Conservation (phyloP, 2,797 vertebrate genomes). For the Lates japonicus region DNA sequence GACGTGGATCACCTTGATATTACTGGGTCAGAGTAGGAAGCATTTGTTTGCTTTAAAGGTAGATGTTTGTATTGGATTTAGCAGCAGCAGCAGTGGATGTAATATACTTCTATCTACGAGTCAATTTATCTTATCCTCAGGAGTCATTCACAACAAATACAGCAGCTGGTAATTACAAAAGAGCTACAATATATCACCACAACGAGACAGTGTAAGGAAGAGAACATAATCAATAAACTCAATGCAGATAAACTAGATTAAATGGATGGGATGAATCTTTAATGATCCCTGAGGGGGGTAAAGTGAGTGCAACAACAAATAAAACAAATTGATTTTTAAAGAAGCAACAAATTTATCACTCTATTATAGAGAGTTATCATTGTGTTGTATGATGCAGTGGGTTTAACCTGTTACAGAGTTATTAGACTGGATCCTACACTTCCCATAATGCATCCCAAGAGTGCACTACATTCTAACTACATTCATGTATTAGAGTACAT, state of each 20-base stretch:
- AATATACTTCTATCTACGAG: background rate
- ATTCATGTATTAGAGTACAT: background rate
- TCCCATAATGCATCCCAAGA: background rate
- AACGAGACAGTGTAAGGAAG: background rate
- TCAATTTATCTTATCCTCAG: slow-evolving; percentile 4
- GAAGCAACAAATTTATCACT: background rate
- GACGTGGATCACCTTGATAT: too few species aligned
- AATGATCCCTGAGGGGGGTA: slow-evolving; percentile 51
- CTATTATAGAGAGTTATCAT: background rate
- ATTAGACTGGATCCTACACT: background rate
- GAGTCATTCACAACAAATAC: background rate
- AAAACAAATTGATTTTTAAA: slow-evolving; percentile 12
- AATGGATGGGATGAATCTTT: slow-evolving; percentile 28
- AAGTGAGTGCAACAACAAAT: slow-evolving; percentile 19
- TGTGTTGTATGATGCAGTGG: background rate
- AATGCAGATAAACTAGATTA: slow-evolving; percentile 12
- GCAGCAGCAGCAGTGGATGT: background rate
- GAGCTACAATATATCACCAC: background rate
- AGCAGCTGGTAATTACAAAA: background rate
- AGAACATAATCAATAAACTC: slow-evolving; percentile 20
- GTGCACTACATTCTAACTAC: too few species aligned
- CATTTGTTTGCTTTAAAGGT: slow-evolving; percentile 6
- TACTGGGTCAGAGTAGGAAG: too few species aligned
- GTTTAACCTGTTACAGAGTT: background rate
- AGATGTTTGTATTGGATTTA: slow-evolving; percentile 16